Conservation (phyloP, 2,797 vertebrate genomes). For the Muscicapa striata region DNA sequence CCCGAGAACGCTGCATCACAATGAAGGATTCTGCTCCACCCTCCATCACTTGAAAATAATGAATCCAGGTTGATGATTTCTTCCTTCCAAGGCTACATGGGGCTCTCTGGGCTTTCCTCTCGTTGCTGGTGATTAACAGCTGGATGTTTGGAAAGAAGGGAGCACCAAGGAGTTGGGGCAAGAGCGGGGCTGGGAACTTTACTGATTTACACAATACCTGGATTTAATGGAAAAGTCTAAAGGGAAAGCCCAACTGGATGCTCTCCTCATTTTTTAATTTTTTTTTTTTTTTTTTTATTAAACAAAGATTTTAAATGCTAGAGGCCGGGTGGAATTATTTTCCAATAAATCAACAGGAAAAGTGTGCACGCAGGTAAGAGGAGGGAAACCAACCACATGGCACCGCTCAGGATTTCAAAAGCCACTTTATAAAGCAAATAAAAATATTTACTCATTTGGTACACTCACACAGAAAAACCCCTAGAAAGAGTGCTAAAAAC, state of each 20-base stretch:
- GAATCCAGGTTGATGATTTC: constrained; percentile 29
- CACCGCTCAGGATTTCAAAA: constrained; percentile 1
- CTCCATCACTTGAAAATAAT: constrained; percentile 53
- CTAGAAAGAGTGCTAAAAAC: constrained; percentile 40
- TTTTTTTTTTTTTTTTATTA: background rate
- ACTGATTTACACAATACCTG: background rate
- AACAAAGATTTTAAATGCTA: background rate
- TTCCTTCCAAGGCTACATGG: constrained; percentile 15
- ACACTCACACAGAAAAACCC: constrained; percentile 20
- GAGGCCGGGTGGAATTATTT: background rate
- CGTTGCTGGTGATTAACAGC: background rate
- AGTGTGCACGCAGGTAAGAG: fast-evolving
- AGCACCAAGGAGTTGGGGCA: fast-evolving
- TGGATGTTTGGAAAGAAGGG: background rate
- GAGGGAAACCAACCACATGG: background rate
- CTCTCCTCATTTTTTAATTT: fast-evolving
- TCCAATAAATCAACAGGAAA: background rate
- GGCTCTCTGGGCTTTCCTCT: background rate
- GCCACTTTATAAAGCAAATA: constrained; percentile 60
- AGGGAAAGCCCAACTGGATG: background rate
- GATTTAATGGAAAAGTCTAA: background rate
- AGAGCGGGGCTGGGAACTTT: fast-evolving
- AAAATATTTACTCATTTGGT: constrained; percentile 42
- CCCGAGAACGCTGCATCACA: background rate
- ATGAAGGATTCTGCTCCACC: constrained; percentile 8